Base-by-base conservation (phyloP, 2,888 invertebrate genomes). In the Papilio demoleus region DNA sequence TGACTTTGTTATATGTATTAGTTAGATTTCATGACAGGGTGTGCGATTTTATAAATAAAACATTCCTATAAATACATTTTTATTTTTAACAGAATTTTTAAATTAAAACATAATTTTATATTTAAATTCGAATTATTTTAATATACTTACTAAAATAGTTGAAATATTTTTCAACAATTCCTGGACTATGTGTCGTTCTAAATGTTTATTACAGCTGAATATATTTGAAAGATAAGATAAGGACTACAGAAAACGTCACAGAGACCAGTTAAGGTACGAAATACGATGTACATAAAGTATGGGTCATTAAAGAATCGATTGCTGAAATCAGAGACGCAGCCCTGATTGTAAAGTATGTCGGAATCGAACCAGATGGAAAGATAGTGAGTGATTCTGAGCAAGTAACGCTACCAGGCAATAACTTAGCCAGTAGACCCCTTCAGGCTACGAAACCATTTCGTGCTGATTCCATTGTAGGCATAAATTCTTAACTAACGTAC, bases 281-380 rank as follows among this genome's bases (percentile, higher is more conserved):
- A 74, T 75, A 76, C 75, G 74, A 75, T 75, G 73, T 72, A 77
- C 77, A 77, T 85, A 87, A 81, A 87, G 87, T 86, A 84, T 73
- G 72, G 73, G 76, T 88, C 87, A 86, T 88, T 88, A 88, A 83
- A 78, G 75, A 68, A 45, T 59, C 50, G 38, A 60, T 31, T 70
- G 74, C 79, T 80, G 79, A 82, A 83, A 85, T 81, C 81, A 80
- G 77, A 74, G 80, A 77, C 74, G 76, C 81, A 84, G 77, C 81
- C 81, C 81, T 83, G 84, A 81, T 79, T 82, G 81, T 89, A 88
- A 89, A 88, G 77, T 81, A 86, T 81, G 84, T 87, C 86, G 84
- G 79, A 79, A 81, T 75, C 75, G 77, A 79, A 75, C 81, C 81
- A 88, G 89, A 90, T 90, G 86, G 79, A 76, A 74, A 84, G 89